Evolutionary conservation across 1,140 invertebrate genomes (phyloP).

Genomic region (Drosophila tsacasi): DNA sequence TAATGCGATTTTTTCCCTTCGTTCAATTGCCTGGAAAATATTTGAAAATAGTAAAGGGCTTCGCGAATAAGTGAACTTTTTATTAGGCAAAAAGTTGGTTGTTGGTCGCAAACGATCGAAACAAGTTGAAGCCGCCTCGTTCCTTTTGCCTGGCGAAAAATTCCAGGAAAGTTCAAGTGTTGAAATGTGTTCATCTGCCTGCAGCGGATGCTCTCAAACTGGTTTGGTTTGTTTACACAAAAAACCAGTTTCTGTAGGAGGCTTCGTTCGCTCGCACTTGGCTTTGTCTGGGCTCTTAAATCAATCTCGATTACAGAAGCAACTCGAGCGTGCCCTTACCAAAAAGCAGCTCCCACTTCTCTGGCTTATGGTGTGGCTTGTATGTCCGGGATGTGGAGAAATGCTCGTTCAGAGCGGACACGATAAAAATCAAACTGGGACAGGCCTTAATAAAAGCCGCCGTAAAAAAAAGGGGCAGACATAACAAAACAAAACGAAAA

Average conservation of each 20-base stretch:
- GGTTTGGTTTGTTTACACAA: slow-evolving; percentile 64
- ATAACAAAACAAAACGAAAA: slow-evolving; percentile 25
- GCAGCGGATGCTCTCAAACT: slow-evolving; percentile 56
- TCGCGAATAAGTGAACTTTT: slow-evolving; percentile 50
- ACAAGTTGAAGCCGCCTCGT: slow-evolving; percentile 14
- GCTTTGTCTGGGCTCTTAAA: slow-evolving; percentile 62
- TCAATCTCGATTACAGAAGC: slow-evolving; percentile 64
- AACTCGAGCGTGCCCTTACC: slow-evolving; percentile 37
- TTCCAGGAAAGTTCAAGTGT: slow-evolving; percentile 79
- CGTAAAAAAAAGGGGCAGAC: slow-evolving; percentile 42
- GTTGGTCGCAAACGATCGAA: slow-evolving; percentile 17
- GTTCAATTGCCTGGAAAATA: slow-evolving; percentile 32
- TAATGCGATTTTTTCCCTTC: slow-evolving; percentile 1
- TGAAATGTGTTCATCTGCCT: slow-evolving; percentile 60
- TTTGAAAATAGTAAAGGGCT: slow-evolving; percentile 24
- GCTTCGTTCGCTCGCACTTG: slow-evolving; percentile 27
- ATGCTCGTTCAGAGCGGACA: slow-evolving; percentile 55
- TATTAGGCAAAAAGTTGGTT: slow-evolving; percentile 47
- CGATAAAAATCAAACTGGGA: slow-evolving; percentile 76
- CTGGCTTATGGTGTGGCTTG: slow-evolving; percentile 19
- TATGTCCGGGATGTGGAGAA: slow-evolving; percentile 69
- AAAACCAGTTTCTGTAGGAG: slow-evolving; percentile 36
- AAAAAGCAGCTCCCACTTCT: slow-evolving; percentile 10
- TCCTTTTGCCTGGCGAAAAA: slow-evolving; percentile 42
- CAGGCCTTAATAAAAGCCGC: slow-evolving; percentile 65